phyloP scores from a whole-genome alignment of 2,113 vertebrate species.

The Sylvia atricapilla region DNA sequence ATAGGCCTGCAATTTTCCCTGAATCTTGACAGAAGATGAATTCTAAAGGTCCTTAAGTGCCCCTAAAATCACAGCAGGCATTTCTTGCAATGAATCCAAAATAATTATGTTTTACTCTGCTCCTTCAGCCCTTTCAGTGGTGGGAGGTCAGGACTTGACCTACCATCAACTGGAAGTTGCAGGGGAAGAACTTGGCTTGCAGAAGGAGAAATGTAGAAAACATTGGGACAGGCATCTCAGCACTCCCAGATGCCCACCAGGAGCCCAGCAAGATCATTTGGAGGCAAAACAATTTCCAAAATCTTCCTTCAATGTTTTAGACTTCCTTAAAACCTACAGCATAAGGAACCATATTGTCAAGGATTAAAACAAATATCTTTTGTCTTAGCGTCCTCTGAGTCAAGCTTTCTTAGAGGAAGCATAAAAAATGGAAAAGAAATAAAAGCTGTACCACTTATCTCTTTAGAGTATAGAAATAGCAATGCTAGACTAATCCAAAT shows the following conservation, averaged over 20 bases:
- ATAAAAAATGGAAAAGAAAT: constrained; percentile 21
- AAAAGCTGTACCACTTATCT: neutral
- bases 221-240: neutral
- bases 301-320: neutral
- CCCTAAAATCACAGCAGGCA: neutral
- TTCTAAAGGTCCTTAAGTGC: neutral
- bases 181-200: neutral
- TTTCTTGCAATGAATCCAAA: neutral
- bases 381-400: neutral
- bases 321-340: neutral
- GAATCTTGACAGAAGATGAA: neutral
- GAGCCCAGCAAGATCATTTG: neutral
- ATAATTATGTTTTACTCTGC: neutral
- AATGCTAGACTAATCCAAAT: constrained; percentile 20
- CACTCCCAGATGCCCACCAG: neutral
- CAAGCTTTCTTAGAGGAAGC: constrained; percentile 15
- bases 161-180: neutral
- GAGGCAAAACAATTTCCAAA: neutral
- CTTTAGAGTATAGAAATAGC: neutral
- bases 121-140: neutral
- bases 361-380: constrained; percentile 41
- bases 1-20: neutral
- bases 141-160: neutral
- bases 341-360: constrained; percentile 4
- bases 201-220: neutral